Evolutionary conservation across 2,888 invertebrate species (phyloP), one percentile per base, ranked within the genome.

Genomic region (Philopedon plagiatum): DNA sequence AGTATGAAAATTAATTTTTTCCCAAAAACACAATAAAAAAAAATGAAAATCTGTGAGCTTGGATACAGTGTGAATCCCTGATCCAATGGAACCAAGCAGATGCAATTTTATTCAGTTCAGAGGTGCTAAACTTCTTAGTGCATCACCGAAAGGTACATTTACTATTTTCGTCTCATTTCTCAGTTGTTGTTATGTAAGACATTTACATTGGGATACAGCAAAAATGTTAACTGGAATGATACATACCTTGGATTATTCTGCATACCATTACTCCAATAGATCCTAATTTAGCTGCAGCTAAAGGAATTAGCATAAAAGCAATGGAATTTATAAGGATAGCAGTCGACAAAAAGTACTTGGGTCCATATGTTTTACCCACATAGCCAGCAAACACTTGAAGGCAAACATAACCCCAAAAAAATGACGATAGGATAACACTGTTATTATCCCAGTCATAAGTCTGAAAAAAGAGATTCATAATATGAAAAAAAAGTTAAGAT

Each of bases 331-430:
- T 78, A 26, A 93, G 86, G 26, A 51, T 58, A 0, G 91, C 85
- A 0, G 85, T 80, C 0, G 87, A 85, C 15, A 92, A 85, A 9
- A 95, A 87, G 61, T 89, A 86, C 81, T 93, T 93, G 0, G 93
- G 93, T 0, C 96, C 96, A 82, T 91, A 91, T 2, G 87, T 87
- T 78, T 91, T 91, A 0, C 93, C 93, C 57, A 96, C 82, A 75
- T 91, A 87, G 0, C 93, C 92, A 0, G 90, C 90, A 0, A 92
- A 91, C 0, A 94, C 85, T 84, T 94, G 94, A 18, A 92, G 90
- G 5, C 91, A 77, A 1, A 93, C 88, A 81, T 94, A 94, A 1
- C 94, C 94, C 92, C 93, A 92, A 83, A 94, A 93, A 84, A 94
- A 94, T 0, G 94, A 92, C 5, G 93, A 93, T 7, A 93, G 85